Evolutionary conservation across 2,797 vertebrate genomes (phyloP).

Genomic region (Myiothlypis chrysogaster): DNA sequence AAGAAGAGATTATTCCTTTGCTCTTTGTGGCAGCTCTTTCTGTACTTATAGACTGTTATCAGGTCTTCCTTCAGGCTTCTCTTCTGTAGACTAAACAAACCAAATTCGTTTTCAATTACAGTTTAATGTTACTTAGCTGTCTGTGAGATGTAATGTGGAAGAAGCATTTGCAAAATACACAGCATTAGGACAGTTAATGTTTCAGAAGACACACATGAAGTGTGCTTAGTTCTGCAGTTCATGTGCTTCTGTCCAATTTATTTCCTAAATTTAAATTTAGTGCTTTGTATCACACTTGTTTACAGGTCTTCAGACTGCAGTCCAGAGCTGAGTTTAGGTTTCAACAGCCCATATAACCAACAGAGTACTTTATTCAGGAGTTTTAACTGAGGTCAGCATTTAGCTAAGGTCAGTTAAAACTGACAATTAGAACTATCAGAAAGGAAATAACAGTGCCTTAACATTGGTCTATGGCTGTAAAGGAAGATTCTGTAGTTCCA

Average conservation of each 20-base stretch:
- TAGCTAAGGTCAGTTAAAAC: not conserved
- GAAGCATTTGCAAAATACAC: not conserved
- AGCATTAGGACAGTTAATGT: not conserved
- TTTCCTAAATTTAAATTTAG: not conserved
- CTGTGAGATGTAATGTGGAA: not conserved
- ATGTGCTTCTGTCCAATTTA: not conserved
- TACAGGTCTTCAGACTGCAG: not conserved
- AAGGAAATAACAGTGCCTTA: not conserved
- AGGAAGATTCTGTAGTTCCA: not conserved
- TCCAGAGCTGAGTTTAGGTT: not conserved
- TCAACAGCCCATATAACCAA: not conserved
- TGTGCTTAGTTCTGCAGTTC: not conserved
- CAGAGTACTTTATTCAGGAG: not conserved
- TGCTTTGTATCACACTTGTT: not conserved
- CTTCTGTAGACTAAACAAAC: conserved; percentile 45
- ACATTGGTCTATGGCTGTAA: not conserved
- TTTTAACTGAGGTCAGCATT: not conserved
- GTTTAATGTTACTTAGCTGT: not conserved
- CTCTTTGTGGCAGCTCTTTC: not conserved
- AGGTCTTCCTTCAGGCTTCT: conserved; percentile 24
- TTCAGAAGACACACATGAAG: not conserved
- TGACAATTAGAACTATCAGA: not conserved
- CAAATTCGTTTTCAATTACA: not conserved
- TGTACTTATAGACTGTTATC: not conserved
- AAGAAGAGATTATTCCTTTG: not conserved